phyloP scores from a whole-genome alignment of 2,888 invertebrate species.

The Quadroppia sp. region DNA sequence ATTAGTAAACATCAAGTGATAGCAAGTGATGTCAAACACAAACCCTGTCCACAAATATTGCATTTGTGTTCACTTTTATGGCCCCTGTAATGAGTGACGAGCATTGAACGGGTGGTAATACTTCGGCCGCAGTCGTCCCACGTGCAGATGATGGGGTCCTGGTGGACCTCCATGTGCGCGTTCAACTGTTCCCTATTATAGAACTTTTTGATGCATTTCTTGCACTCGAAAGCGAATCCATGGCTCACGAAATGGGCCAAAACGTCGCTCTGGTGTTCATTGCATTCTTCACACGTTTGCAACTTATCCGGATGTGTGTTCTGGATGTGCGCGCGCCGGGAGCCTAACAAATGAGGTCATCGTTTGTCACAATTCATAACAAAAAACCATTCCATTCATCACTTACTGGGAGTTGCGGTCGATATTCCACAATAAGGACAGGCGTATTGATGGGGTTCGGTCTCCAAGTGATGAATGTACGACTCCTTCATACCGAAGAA shows the following conservation, averaged over 20 bases:
- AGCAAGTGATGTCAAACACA: not conserved
- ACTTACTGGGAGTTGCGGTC: constrained; percentile 47
- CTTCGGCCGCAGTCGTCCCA: constrained; percentile 48
- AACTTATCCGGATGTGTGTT: constrained; percentile 47
- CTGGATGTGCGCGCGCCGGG: constrained; percentile 48
- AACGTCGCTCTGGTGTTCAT: constrained; percentile 38
- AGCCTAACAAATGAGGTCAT: constrained; percentile 39
- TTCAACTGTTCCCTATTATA: constrained; percentile 48
- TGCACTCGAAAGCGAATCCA: constrained; percentile 48
- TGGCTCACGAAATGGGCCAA: constrained; percentile 45
- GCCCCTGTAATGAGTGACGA: constrained; percentile 48
- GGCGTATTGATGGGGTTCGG: constrained; percentile 48
- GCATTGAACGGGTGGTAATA: constrained; percentile 47
- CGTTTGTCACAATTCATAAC: not conserved
- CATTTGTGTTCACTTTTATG: constrained; percentile 48
- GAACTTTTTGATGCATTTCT: constrained; percentile 48
- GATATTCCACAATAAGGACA: constrained; percentile 49
- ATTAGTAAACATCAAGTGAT: not conserved
- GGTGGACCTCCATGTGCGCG: constrained; percentile 49
- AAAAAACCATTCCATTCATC: not conserved
- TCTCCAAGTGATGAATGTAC: constrained; percentile 49
- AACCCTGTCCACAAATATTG: constrained; percentile 47
- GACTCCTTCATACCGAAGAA: constrained; percentile 49
- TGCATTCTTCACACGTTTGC: constrained; percentile 48
- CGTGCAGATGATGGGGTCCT: constrained; percentile 48